phyloP scores from a whole-genome alignment of 1,140 invertebrate species.

The Bombus huntii region DNA sequence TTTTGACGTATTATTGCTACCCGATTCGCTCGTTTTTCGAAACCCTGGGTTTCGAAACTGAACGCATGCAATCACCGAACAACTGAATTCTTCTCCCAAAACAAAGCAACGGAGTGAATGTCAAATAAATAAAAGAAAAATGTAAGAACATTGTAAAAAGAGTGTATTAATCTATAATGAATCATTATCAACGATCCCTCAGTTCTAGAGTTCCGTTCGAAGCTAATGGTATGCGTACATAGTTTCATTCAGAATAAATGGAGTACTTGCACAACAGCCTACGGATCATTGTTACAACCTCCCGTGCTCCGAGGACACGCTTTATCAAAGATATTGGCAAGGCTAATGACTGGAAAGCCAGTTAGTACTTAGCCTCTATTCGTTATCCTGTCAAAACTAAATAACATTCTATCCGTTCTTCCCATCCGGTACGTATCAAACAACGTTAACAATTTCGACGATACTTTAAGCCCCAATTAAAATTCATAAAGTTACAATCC shows the following conservation, averaged over 20 bases:
- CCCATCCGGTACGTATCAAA: too few relatives aligned
- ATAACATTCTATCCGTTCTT: neutral
- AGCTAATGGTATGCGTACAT: neutral
- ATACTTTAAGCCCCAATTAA: neutral
- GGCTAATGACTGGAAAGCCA: slow-evolving; percentile 24
- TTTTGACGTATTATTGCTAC: slow-evolving; percentile 31
- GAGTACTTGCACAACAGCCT: neutral
- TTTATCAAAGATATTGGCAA: slow-evolving; percentile 19
- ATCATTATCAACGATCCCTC: neutral
- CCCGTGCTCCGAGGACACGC: neutral
- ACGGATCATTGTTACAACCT: slow-evolving; percentile 8
- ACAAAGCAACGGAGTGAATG: neutral
- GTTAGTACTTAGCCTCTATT: slow-evolving; percentile 1
- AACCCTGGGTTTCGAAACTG: neutral
- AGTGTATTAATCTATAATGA: neutral
- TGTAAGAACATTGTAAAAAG: neutral
- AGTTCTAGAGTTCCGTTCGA: neutral
- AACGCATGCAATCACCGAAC: neutral
- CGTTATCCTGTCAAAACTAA: slow-evolving; percentile 9
- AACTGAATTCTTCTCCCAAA: neutral
- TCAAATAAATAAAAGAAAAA: neutral
- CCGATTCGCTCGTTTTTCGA: neutral
- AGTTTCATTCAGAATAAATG: neutral
- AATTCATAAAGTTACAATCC: neutral
- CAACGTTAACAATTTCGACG: neutral